Percentiles rank a stretch among this genome's conserved stretches.
These are phyloP conservation scores for Phania funesta DNA, from an alignment of 2,888 invertebrate species.

Conservation along the genomic window DNA sequence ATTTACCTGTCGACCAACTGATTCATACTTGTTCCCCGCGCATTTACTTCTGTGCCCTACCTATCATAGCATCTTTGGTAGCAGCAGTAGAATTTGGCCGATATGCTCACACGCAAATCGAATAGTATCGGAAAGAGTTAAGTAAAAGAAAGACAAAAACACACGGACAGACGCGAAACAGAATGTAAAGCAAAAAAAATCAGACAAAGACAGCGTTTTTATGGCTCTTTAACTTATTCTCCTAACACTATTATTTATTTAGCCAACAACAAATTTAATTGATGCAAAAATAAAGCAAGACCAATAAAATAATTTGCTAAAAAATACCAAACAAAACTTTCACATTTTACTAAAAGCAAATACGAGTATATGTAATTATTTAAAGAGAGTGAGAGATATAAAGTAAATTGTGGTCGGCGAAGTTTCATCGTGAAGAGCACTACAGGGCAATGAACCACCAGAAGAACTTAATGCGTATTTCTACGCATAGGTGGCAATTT, in stretches of 20 bases:
- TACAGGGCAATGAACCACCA: neutral
- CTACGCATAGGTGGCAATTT: neutral
- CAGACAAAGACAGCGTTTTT: conserved; percentile 13
- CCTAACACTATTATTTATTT: conserved; percentile 4
- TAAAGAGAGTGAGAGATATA: neutral
- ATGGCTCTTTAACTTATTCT: conserved; percentile 17
- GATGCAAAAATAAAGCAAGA: conserved; percentile 35
- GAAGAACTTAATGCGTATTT: too few species aligned
- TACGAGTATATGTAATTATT: neutral
- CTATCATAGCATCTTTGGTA: conserved; percentile 2
- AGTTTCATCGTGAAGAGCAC: neutral
- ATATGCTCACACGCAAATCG: conserved; percentile 64
- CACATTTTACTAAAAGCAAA: conserved; percentile 45
- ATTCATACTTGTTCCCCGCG: conserved; percentile 54
- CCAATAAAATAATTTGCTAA: conserved; percentile 9
- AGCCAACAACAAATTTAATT: conserved; percentile 32
- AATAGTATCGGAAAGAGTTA: conserved; percentile 26
- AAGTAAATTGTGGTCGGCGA: neutral
- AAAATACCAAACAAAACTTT: conserved; percentile 49
- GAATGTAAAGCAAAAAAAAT: conserved; percentile 31
- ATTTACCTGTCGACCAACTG: conserved; percentile 59
- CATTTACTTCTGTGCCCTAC: conserved; percentile 27
- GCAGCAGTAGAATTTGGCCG: conserved; percentile 47
- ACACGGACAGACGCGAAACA: neutral
- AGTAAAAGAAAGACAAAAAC: conserved; percentile 12